phyloP scores from a whole-genome alignment of 2,113 vertebrate genomes.

The Dromas ardeola region DNA sequence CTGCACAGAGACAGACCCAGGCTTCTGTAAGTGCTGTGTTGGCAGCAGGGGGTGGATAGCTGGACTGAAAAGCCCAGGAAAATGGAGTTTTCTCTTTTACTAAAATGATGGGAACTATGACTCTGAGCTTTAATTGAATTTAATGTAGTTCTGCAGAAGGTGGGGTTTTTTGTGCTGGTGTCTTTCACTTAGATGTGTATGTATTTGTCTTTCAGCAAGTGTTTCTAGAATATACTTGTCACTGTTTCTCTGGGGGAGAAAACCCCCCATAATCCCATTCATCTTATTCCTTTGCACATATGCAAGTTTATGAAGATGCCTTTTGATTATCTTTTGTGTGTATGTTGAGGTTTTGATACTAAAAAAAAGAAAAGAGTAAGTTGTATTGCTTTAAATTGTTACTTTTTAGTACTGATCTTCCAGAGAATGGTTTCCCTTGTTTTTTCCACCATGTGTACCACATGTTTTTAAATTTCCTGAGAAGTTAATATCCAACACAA shows the following conservation, averaged over 20 bases:
- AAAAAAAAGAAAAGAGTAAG: not conserved
- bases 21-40: not conserved
- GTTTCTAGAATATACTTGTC: not conserved
- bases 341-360: not conserved
- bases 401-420: not conserved
- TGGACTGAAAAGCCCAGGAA: not conserved
- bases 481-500: not conserved
- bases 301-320: not conserved
- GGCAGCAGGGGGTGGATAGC: not conserved
- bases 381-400: not conserved
- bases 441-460: not conserved
- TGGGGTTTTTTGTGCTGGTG: not conserved
- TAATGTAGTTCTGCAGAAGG: not conserved
- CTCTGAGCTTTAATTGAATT: not conserved
- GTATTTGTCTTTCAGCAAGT: not conserved
- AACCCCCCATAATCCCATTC: not conserved
- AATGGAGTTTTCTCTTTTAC: not conserved
- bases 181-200: not conserved
- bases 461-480: not conserved
- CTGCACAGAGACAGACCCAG: slow-evolving; percentile 13
- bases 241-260: not conserved
- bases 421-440: not conserved
- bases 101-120: not conserved
- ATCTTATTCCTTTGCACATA: not conserved
- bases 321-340: not conserved